Conservation (phyloP, 2,113 vertebrate genomes). For the Eulemur rufifrons region DNA sequence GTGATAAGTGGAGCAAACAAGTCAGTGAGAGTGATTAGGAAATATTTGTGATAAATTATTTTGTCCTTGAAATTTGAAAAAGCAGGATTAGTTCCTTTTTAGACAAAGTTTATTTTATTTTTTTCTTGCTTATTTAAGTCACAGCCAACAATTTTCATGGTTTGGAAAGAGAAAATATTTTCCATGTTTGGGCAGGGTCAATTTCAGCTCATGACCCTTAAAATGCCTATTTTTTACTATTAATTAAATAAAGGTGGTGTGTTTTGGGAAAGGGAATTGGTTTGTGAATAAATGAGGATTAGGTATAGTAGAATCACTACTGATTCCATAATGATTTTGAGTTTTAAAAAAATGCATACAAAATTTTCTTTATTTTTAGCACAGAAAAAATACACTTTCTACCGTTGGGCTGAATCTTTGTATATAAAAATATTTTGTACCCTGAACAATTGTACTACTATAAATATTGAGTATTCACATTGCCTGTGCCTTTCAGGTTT, state of each 20-base stretch:
- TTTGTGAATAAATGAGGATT: neutral
- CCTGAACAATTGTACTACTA: neutral
- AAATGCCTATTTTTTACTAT: neutral
- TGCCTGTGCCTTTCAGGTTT: neutral
- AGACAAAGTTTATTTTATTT: neutral
- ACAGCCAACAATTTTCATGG: neutral
- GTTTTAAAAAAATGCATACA: neutral
- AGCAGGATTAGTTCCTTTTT: neutral
- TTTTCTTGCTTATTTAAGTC: neutral
- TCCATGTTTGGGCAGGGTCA: neutral
- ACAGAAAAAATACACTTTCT: neutral
- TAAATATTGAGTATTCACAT: neutral
- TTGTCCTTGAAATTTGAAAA: neutral
- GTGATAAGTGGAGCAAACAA: neutral
- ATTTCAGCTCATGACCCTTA: neutral
- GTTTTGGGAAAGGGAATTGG: neutral
- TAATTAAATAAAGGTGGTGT: neutral
- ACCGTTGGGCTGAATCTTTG: neutral
- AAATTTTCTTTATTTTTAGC: neutral
- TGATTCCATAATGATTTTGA: neutral
- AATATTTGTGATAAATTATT: neutral
- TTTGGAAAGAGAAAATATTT: constrained; percentile 4
- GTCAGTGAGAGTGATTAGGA: neutral
- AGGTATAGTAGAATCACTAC: neutral
- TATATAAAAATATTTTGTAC: neutral